Percentiles rank a stretch among this genome's conserved stretches.
phyloP scores from a whole-genome alignment of 2,113 vertebrate genomes.

The Thalassarche chlororhynchos region DNA sequence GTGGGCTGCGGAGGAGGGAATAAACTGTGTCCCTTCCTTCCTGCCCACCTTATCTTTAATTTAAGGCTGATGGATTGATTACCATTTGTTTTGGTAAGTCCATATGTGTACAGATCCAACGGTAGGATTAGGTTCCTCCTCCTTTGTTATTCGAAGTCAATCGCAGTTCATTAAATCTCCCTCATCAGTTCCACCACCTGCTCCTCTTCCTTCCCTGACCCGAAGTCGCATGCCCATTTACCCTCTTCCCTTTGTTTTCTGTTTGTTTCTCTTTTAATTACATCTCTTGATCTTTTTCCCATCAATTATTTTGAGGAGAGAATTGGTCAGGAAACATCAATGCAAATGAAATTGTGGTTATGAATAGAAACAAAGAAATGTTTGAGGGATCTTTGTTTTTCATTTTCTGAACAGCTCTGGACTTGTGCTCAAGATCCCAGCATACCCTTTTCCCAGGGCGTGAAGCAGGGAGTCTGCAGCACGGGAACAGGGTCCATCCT shows the following conservation, averaged over 20 bases:
- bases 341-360: slow-evolving; percentile 50
- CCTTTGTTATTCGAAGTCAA: slow-evolving; percentile 61
- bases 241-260: slow-evolving; percentile 61
- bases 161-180: slow-evolving; percentile 71
- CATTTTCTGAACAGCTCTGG: slow-evolving; percentile 6
- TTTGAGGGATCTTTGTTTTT: not conserved
- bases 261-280: slow-evolving; percentile 61
- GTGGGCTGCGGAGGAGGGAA: not conserved
- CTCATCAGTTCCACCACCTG: slow-evolving; percentile 64
- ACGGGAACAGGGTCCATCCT: not conserved
- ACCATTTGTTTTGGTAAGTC: slow-evolving; percentile 70
- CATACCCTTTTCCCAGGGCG: not conserved
- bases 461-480: not conserved
- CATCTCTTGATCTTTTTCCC: slow-evolving; percentile 34
- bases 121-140: slow-evolving; percentile 66
- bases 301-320: slow-evolving; percentile 45
- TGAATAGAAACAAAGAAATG: slow-evolving; percentile 32
- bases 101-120: slow-evolving; percentile 54
- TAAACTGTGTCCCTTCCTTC: slow-evolving; percentile 56
- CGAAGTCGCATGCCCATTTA: slow-evolving; percentile 29
- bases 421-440: not conserved
- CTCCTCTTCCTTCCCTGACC: slow-evolving; percentile 59
- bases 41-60: slow-evolving; percentile 58
- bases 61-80: slow-evolving; percentile 64
- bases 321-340: slow-evolving; percentile 42